Percentiles rank a stretch among this genome's conserved stretches.
Evolutionary conservation across 37 sponge, comb jelly and placozoan species (phyloP).

Genomic region (Beroe forskalii): DNA sequence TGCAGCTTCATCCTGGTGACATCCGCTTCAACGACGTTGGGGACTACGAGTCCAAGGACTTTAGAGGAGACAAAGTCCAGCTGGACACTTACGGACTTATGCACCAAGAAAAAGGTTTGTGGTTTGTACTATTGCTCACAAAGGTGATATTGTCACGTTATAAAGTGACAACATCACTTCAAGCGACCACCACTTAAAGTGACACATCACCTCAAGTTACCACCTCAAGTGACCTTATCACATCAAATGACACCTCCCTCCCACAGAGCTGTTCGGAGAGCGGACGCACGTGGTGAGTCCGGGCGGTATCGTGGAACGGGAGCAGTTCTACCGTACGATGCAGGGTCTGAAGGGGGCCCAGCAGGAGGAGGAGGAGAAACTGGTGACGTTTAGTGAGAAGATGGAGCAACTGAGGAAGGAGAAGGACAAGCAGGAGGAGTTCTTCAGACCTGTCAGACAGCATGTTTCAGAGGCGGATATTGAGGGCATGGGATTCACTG

Average conservation of each 20-base stretch:
- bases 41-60: constrained; percentile 1
- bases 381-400: constrained; percentile 23
- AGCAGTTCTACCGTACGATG: constrained; percentile 34
- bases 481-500: background rate
- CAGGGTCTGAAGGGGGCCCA: background rate
- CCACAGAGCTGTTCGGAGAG: constrained; percentile 40
- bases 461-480: constrained; percentile 15
- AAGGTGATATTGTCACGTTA: too few relatives aligned
- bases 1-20: constrained; percentile 56
- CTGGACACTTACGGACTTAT: constrained; percentile 5
- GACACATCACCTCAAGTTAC: too few relatives aligned
- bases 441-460: background rate
- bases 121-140: too few relatives aligned
- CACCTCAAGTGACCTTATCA: too few relatives aligned
- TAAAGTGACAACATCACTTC: too few relatives aligned
- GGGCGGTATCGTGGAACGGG: background rate
- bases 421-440: constrained; percentile 61
- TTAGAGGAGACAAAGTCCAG: constrained; percentile 14
- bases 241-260: too few relatives aligned
- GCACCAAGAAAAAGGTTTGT: constrained; percentile 9
- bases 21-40: constrained; percentile 32
- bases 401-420: background rate
- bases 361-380: constrained; percentile 1
- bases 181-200: too few relatives aligned
- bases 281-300: background rate